phyloP scores from a whole-genome alignment of 2,113 vertebrate species.

The Monarcha castaneiventris region DNA sequence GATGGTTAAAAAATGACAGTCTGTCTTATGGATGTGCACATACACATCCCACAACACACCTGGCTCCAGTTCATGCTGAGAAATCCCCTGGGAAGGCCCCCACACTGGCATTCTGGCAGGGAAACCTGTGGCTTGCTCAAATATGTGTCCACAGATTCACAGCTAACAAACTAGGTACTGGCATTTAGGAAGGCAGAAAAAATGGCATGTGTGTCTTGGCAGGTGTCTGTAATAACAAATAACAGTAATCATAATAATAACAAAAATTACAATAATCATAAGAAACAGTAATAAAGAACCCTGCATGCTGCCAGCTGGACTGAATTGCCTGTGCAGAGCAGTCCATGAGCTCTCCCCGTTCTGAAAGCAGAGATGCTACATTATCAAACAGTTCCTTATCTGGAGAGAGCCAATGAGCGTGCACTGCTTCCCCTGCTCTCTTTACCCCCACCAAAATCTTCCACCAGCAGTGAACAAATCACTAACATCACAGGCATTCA shows the following conservation, averaged over 20 bases:
- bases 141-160: neutral
- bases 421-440: neutral
- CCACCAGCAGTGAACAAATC: neutral
- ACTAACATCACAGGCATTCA: neutral
- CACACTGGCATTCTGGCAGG: neutral
- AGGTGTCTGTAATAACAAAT: neutral
- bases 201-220: neutral
- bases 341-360: rapidly evolving
- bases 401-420: neutral
- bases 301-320: neutral
- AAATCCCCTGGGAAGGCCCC: neutral
- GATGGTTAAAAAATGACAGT: neutral
- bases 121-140: neutral
- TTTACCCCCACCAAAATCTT: neutral
- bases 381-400: neutral
- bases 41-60: rapidly evolving
- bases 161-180: neutral
- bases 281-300: neutral
- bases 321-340: neutral
- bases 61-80: neutral
- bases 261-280: neutral
- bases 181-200: neutral
- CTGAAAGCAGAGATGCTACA: neutral
- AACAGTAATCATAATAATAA: neutral
- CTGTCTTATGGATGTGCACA: neutral